phyloP scores from a whole-genome alignment of 1,140 invertebrate species.

The Trichomalopsis sarcophagae region DNA sequence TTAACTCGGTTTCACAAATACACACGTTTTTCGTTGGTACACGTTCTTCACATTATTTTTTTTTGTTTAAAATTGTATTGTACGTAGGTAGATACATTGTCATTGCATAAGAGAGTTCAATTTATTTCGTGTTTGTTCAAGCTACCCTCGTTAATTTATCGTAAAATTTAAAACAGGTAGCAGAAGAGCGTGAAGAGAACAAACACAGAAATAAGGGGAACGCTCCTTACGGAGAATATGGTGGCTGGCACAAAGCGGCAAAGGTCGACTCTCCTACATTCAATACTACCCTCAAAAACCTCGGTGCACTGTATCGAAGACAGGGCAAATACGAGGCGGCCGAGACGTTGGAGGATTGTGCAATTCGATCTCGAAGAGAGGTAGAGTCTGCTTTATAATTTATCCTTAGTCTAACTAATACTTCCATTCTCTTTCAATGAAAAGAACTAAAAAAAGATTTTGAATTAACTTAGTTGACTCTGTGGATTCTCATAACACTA shows the following conservation, averaged over 20 bases:
- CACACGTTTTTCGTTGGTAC: not conserved
- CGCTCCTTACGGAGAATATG: constrained; percentile 94
- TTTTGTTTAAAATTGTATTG: not conserved
- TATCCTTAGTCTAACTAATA: constrained; percentile 10
- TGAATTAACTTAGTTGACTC: not conserved
- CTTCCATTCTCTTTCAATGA: not conserved
- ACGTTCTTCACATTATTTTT: not conserved
- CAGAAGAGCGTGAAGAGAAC: constrained; percentile 97
- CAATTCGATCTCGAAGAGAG: constrained; percentile 94
- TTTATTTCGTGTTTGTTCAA: constrained; percentile 1
- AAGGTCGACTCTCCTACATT: constrained; percentile 98
- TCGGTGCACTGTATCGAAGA: constrained; percentile 96
- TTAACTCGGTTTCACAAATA: not conserved
- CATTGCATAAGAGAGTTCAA: not conserved
- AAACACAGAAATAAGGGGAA: constrained; percentile 94
- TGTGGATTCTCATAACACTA: not conserved
- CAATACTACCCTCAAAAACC: constrained; percentile 97
- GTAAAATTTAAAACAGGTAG: constrained; percentile 78
- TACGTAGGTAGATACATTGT: not conserved
- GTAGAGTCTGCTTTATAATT: constrained; percentile 73
- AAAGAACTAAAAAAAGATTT: not conserved
- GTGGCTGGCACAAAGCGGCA: constrained; percentile 98
- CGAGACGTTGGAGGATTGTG: constrained; percentile 98
- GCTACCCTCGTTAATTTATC: not conserved
- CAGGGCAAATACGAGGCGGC: constrained; percentile 99